Percentiles rank a stretch among this genome's conserved stretches.
phyloP scores from a whole-genome alignment of 2,888 invertebrate genomes.

The Allophyes oxyacanthae region DNA sequence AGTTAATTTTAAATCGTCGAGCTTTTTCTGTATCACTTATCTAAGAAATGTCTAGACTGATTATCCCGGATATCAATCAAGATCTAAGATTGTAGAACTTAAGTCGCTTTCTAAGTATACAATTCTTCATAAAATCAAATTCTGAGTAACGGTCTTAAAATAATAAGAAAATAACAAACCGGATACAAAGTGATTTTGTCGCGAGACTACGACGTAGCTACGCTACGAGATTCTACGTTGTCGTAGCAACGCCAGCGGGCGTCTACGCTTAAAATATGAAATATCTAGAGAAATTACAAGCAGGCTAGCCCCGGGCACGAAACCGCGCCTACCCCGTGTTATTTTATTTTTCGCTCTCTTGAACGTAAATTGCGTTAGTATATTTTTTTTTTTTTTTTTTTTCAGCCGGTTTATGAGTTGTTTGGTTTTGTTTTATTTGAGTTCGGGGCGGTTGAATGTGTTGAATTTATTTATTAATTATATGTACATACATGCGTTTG shows the following conservation, averaged over 20 bases:
- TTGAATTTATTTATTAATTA: constrained; percentile 60
- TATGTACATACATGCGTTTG: constrained; percentile 48
- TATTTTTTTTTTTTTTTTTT: constrained; percentile 65
- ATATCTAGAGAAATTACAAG: constrained; percentile 86
- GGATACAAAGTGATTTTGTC: constrained; percentile 57
- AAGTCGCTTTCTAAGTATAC: not conserved
- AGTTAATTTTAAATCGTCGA: not conserved
- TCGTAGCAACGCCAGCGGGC: constrained; percentile 78
- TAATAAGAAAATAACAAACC: constrained; percentile 51
- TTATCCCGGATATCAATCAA: not conserved
- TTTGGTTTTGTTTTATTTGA: constrained; percentile 68
- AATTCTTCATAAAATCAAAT: too few species aligned
- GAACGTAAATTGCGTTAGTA: constrained; percentile 68
- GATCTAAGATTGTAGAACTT: not conserved
- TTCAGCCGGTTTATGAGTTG: constrained; percentile 72
- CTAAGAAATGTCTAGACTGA: constrained; percentile 10
- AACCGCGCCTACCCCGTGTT: constrained; percentile 85
- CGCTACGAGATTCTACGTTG: constrained; percentile 75
- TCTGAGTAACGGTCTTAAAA: constrained; percentile 26
- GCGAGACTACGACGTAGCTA: constrained; percentile 69
- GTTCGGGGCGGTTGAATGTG: constrained; percentile 56
- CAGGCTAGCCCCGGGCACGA: constrained; percentile 75
- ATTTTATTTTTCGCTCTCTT: constrained; percentile 88
- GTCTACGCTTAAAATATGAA: constrained; percentile 83
- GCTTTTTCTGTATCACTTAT: not conserved